These are phyloP conservation scores for Sus cebifrons DNA, from an alignment of 2,797 vertebrate species.

Conservation along the genomic window DNA sequence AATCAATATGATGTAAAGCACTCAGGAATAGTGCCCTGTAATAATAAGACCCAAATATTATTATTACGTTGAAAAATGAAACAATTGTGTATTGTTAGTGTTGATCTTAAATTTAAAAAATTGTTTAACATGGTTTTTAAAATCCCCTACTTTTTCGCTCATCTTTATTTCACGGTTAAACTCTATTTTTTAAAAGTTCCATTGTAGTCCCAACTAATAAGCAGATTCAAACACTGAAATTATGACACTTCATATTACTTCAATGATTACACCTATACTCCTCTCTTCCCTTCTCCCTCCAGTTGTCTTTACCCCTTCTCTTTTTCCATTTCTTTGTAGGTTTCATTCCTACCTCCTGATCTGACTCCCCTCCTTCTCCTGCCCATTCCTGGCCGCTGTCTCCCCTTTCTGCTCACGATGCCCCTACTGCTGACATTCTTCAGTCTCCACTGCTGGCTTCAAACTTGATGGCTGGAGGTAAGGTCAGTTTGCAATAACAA, in stretches of 20 bases:
- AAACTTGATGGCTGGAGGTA: slow-evolving; percentile 44
- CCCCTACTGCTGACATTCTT: slow-evolving; percentile 67
- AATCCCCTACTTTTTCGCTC: slow-evolving; percentile 51
- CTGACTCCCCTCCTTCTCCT: slow-evolving; percentile 54
- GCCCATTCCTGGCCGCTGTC: slow-evolving; percentile 35
- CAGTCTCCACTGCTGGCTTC: slow-evolving; percentile 65
- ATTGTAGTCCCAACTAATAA: slow-evolving; percentile 4
- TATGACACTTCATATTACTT: slow-evolving; percentile 17
- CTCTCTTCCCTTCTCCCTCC: neutral
- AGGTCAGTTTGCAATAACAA: slow-evolving; percentile 68
- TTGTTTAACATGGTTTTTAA: slow-evolving; percentile 21
- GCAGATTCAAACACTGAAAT: slow-evolving; percentile 29
- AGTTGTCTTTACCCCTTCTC: neutral
- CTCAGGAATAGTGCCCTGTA: neutral
- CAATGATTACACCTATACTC: neutral
- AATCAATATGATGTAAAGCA: slow-evolving; percentile 22
- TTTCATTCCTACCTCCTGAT: slow-evolving; percentile 59
- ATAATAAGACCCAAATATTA: slow-evolving; percentile 45
- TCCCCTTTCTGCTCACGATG: slow-evolving; percentile 59
- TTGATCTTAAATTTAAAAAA: slow-evolving; percentile 57
- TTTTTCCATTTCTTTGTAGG: slow-evolving; percentile 38
- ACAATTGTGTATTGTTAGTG: neutral
- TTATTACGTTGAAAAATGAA: slow-evolving; percentile 42
- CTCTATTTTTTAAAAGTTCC: neutral
- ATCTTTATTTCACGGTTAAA: neutral